A percentile compares a stretch with the other conserved stretches of the same genome.
Conservation (phyloP, 2,113 vertebrate genomes). For the Ranitomeya variabilis region DNA sequence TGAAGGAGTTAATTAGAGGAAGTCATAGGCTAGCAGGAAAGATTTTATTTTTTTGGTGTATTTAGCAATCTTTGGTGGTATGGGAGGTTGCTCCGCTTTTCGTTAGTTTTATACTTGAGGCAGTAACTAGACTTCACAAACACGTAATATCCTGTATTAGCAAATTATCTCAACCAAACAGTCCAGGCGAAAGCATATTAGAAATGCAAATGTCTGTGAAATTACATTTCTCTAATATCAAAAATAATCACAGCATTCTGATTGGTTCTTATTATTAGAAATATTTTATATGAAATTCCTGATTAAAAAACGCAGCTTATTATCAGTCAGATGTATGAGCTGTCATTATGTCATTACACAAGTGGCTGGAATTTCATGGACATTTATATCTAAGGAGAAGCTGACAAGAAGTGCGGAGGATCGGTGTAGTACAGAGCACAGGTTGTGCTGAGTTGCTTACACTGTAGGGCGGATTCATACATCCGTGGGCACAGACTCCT, state of each 20-base stretch:
- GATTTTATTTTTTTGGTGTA: too few relatives aligned
- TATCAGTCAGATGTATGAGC: neutral
- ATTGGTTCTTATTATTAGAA: conserved; percentile 7
- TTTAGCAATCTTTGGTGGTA: too few relatives aligned
- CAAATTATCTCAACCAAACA: conserved; percentile 20
- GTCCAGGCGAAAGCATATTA: neutral
- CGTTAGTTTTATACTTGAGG: too few relatives aligned
- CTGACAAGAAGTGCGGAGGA: neutral
- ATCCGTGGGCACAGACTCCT: too few relatives aligned
- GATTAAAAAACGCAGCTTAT: neutral
- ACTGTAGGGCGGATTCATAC: too few relatives aligned
- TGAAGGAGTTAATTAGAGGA: too few relatives aligned
- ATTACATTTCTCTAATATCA: conserved; percentile 19
- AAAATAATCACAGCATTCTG: conserved; percentile 1
- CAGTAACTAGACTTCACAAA: neutral
- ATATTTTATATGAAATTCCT: neutral
- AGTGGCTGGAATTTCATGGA: neutral
- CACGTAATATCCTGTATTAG: neutral
- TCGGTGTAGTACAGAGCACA: neutral
- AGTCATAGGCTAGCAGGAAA: too few relatives aligned
- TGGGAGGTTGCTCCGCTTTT: too few relatives aligned
- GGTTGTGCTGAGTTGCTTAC: neutral
- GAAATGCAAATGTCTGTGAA: conserved; percentile 25
- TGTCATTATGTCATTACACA: neutral
- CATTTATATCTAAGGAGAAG: neutral